phyloP scores from a whole-genome alignment of 2,113 vertebrate genomes.

The Chroicocephalus ridibundus region DNA sequence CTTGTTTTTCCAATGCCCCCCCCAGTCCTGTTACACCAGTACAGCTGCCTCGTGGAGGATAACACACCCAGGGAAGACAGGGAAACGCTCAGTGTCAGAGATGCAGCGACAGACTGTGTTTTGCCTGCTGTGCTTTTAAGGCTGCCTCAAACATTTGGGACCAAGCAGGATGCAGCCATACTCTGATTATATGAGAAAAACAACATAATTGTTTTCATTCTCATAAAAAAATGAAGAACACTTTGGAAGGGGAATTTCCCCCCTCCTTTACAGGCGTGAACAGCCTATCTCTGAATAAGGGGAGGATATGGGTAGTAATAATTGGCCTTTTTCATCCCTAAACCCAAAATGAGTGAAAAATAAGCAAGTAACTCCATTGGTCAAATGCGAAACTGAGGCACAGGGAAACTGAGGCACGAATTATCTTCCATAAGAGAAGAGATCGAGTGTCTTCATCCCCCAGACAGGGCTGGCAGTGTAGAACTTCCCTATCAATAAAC shows the following conservation, averaged over 20 bases:
- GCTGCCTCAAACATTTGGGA: neutral
- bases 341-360: neutral
- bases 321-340: neutral
- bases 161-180: neutral
- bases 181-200: neutral
- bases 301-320: neutral
- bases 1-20: fast-evolving
- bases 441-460: fast-evolving
- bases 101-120: neutral
- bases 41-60: fast-evolving
- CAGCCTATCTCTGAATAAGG: neutral
- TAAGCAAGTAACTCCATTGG: neutral
- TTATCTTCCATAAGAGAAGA: neutral
- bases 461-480: neutral
- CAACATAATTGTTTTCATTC: neutral
- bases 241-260: neutral
- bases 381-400: neutral
- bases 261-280: neutral
- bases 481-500: neutral
- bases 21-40: fast-evolving
- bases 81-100: neutral
- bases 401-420: neutral
- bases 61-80: neutral
- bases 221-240: neutral
- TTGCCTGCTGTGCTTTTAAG: neutral